phyloP scores from a whole-genome alignment of 2,888 invertebrate species.

The Drosophila merina region DNA sequence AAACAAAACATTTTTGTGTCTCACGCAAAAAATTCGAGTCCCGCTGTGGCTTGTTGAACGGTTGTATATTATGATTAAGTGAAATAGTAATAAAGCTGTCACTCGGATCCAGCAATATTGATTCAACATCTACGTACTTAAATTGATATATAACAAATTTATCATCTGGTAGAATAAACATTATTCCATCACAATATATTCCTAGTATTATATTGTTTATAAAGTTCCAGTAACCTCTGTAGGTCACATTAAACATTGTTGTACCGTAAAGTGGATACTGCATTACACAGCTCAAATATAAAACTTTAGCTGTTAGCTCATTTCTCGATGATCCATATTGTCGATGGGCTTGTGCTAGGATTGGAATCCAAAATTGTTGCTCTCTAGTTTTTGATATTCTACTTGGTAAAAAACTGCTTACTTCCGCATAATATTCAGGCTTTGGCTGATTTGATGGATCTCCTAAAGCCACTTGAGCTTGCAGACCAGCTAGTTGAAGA shows the following conservation, averaged over 20 bases:
- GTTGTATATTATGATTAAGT: conserved; percentile 87
- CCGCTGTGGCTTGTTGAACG: conserved; percentile 59
- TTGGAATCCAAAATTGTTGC: conserved; percentile 94
- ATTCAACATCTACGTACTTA: conserved; percentile 95
- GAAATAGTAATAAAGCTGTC: conserved; percentile 96
- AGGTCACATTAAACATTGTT: conserved; percentile 94
- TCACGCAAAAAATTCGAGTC: conserved; percentile 68
- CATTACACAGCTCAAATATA: conserved; percentile 97
- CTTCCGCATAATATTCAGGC: conserved; percentile 94
- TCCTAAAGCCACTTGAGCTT: conserved; percentile 97
- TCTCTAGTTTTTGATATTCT: conserved; percentile 91
- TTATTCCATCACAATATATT: conserved; percentile 95
- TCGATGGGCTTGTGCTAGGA: conserved; percentile 93
- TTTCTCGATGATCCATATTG: conserved; percentile 96
- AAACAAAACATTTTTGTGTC: conserved; percentile 93
- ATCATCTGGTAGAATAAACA: conserved; percentile 95
- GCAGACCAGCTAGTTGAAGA: conserved; percentile 95
- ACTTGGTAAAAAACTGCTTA: conserved; percentile 95
- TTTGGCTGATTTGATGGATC: conserved; percentile 90
- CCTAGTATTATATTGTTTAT: conserved; percentile 90
- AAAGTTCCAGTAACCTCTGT: conserved; percentile 97
- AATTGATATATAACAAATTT: conserved; percentile 96
- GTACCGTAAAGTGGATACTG: conserved; percentile 97
- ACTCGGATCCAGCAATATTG: conserved; percentile 94
- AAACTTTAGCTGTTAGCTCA: conserved; percentile 95